These are phyloP conservation scores for Rhabditophanes sp. DNA, from an alignment of 2,888 invertebrate genomes.

Conservation along the genomic window DNA sequence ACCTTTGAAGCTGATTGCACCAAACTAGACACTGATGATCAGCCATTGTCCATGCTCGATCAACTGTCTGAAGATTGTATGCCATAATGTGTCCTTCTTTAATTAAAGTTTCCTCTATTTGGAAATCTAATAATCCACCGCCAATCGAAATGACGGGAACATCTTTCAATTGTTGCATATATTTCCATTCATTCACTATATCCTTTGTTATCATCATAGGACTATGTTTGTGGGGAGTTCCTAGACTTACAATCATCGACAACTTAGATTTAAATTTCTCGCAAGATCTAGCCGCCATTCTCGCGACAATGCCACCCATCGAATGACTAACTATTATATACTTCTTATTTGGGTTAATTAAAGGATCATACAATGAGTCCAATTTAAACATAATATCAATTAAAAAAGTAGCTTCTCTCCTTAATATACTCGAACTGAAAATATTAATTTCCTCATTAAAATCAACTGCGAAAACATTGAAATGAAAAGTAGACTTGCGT, in stretches of 20 bases:
- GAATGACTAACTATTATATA: constrained; percentile 81
- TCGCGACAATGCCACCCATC: constrained; percentile 71
- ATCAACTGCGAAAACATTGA: constrained; percentile 80
- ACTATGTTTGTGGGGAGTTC: constrained; percentile 65
- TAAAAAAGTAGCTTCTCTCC: constrained; percentile 8
- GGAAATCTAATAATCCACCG: constrained; percentile 28
- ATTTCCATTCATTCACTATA: neutral
- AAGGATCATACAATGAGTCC: neutral
- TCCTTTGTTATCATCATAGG: constrained; percentile 11
- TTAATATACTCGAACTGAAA: constrained; percentile 5
- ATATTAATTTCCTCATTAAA: constrained; percentile 59
- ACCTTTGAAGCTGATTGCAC: constrained; percentile 43
- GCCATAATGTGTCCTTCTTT: constrained; percentile 3
- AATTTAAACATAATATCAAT: constrained; percentile 6
- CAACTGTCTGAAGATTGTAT: constrained; percentile 15
- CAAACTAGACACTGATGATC: constrained; percentile 44
- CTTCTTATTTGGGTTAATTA: too few species aligned
- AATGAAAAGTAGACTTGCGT: constrained; percentile 58
- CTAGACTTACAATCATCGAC: constrained; percentile 62
- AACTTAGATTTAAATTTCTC: constrained; percentile 52
- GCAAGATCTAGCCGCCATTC: constrained; percentile 55
- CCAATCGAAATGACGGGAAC: constrained; percentile 24
- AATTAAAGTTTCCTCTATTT: constrained; percentile 16
- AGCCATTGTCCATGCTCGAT: constrained; percentile 25
- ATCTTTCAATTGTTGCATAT: constrained; percentile 4